Conservation (phyloP, 1,140 invertebrate species). For the Brachionus angularis region DNA sequence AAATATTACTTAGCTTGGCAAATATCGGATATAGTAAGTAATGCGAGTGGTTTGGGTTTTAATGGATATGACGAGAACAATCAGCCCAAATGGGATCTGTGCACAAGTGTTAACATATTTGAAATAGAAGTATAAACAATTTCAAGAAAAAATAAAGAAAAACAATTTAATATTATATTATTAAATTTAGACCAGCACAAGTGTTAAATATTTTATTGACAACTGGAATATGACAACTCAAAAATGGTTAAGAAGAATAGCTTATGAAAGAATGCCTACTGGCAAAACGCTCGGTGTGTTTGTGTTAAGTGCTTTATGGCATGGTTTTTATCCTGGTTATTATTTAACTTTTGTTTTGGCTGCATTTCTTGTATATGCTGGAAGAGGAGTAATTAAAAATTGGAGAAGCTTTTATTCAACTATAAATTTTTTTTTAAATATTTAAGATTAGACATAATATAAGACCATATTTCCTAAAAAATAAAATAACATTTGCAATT, state of each 20-base stretch:
- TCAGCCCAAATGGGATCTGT: constrained; percentile 75
- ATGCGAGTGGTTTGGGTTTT: constrained; percentile 85
- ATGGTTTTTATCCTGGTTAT: constrained; percentile 93
- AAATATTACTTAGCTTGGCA: constrained; percentile 96
- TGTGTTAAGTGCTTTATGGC: constrained; percentile 77
- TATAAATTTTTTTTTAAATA: too few relatives aligned
- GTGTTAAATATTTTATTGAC: constrained; percentile 72
- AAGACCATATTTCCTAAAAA: constrained; percentile 30
- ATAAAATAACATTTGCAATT: not conserved
- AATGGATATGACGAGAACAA: constrained; percentile 69
- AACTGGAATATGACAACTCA: constrained; percentile 85
- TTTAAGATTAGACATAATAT: constrained; percentile 33
- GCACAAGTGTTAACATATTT: constrained; percentile 81
- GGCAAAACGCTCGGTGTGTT: constrained; percentile 68
- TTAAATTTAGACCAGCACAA: constrained; percentile 66
- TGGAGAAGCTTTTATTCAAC: not conserved
- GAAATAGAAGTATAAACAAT: constrained; percentile 88
- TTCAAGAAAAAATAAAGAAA: constrained; percentile 32
- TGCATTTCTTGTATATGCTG: constrained; percentile 77
- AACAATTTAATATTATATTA: not conserved
- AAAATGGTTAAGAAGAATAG: constrained; percentile 74
- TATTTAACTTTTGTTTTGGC: constrained; percentile 87
- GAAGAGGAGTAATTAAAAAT: constrained; percentile 65
- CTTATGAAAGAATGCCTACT: constrained; percentile 72
- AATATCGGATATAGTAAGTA: constrained; percentile 81